Evolutionary conservation across 2,797 vertebrate genomes (phyloP).

Genomic region (Sandelia bainsii): DNA sequence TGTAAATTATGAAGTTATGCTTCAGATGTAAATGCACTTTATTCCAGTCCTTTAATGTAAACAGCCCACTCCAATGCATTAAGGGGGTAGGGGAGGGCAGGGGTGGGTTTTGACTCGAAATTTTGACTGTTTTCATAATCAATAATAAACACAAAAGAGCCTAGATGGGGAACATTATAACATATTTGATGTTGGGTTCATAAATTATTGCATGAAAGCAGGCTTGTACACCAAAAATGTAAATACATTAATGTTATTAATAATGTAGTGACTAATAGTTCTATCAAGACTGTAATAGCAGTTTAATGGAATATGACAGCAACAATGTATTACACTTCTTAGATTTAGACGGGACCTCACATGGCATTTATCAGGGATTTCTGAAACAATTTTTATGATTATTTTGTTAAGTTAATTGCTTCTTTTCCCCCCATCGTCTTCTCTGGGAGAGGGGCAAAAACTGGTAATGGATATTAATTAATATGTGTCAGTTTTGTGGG

Average conservation of each 20-base stretch:
- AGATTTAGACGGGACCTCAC: conserved; percentile 83
- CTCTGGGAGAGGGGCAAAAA: conserved; percentile 74
- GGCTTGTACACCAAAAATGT: conserved; percentile 99
- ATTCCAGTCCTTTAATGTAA: conserved; percentile 99
- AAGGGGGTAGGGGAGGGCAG: conserved; percentile 78
- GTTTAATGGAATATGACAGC: conserved; percentile 91
- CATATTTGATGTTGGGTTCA: conserved; percentile 98
- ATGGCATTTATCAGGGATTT: conserved; percentile 88
- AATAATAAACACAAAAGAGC: conserved; percentile 99
- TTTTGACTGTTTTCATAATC: conserved; percentile 98
- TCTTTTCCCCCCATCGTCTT: conserved; percentile 79
- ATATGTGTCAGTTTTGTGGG: conserved; percentile 85
- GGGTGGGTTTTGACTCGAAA: conserved; percentile 94
- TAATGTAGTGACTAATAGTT: conserved; percentile 99
- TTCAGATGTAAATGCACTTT: conserved; percentile 99
- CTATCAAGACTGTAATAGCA: conserved; percentile 89
- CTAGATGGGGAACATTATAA: conserved; percentile 96
- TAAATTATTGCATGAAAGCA: conserved; percentile 99
- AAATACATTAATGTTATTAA: conserved; percentile 99
- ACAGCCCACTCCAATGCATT: conserved; percentile 86
- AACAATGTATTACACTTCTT: conserved; percentile 88
- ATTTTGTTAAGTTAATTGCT: conserved; percentile 89
- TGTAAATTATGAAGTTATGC: conserved; percentile 99
- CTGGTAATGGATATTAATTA: conserved; percentile 88
- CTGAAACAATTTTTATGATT: conserved; percentile 86